Evolutionary conservation across 2,113 vertebrate species (phyloP).

Genomic region (Gymnogyps californianus): DNA sequence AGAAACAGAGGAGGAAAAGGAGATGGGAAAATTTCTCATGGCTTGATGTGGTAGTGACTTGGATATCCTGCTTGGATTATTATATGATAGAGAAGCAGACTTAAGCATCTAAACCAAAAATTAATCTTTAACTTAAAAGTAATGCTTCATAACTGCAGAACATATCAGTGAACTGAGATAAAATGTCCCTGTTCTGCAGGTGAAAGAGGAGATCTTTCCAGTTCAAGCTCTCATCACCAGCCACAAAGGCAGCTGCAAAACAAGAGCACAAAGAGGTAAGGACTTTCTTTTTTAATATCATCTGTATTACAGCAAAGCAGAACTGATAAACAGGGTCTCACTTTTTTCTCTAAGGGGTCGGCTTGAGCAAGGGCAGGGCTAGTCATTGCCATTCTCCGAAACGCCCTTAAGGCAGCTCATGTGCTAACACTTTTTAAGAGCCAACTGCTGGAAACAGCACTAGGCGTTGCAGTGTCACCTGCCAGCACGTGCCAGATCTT

Average conservation of each 20-base stretch:
- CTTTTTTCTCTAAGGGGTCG: neutral
- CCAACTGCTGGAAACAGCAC: neutral
- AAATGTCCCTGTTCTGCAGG: neutral
- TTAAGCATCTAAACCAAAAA: neutral
- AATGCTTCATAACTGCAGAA: neutral
- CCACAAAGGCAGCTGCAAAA: neutral
- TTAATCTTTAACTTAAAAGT: neutral
- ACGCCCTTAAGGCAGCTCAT: neutral
- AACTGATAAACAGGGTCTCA: neutral
- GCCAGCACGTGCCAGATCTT: neutral
- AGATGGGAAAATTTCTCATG: neutral
- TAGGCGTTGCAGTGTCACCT: neutral
- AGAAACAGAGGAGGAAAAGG: neutral
- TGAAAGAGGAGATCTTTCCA: neutral
- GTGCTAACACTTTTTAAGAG: neutral
- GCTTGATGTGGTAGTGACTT: neutral
- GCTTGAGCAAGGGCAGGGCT: neutral
- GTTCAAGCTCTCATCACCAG: neutral
- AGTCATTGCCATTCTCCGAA: fast-evolving
- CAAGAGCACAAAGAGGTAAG: neutral
- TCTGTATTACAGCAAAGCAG: neutral
- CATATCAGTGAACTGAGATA: neutral
- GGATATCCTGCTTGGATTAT: neutral
- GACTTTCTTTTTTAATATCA: neutral
- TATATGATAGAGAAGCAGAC: neutral